Evolutionary conservation across 2,797 vertebrate species (phyloP).

Genomic region (Arctocebus calabarensis): DNA sequence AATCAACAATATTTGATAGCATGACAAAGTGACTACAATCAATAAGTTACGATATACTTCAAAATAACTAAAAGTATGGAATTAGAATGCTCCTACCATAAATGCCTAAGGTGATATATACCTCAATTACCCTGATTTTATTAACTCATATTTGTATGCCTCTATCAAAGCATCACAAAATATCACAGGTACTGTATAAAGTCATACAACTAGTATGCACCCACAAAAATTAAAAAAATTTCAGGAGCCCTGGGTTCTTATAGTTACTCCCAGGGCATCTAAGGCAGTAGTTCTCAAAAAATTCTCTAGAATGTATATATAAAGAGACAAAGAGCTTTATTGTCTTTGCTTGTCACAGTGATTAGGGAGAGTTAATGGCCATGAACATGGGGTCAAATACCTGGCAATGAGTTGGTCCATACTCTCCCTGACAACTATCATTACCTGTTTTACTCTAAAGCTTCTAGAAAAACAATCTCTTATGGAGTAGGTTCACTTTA

Average conservation of each 20-base stretch:
- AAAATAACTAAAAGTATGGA: too few species aligned
- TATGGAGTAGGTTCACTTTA: background rate
- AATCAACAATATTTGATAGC: too few species aligned
- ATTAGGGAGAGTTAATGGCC: background rate
- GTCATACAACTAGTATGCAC: too few species aligned
- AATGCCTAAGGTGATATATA: too few species aligned
- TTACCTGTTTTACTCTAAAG: background rate
- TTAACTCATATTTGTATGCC: too few species aligned
- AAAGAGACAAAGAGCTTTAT: background rate
- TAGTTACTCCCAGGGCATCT: background rate
- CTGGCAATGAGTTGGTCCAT: background rate
- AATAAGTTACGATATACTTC: too few species aligned
- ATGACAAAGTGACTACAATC: too few species aligned
- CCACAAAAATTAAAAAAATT: background rate
- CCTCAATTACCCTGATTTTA: too few species aligned
- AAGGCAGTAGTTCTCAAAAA: background rate
- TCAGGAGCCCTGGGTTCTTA: background rate
- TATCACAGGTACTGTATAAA: too few species aligned
- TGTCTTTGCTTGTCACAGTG: background rate
- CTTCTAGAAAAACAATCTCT: background rate
- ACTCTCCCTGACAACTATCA: background rate
- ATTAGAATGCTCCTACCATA: too few species aligned
- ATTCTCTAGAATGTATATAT: background rate
- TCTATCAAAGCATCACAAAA: too few species aligned
- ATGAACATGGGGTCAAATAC: background rate